Base-by-base conservation (phyloP, 1,140 invertebrate species). In the Drosophila prosaltans region DNA sequence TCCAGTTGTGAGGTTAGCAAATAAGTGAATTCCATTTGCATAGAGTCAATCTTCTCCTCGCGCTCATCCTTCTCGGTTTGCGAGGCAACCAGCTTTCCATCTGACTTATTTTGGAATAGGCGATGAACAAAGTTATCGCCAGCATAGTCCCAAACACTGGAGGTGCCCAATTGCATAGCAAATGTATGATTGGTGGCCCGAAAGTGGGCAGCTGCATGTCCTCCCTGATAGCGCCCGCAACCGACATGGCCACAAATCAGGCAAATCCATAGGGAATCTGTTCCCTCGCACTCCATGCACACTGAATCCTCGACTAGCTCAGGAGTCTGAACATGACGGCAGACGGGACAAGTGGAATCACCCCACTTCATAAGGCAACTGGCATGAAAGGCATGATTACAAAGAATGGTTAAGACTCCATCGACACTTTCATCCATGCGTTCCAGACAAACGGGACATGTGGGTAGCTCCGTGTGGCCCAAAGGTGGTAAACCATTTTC, bases 401-500 rank as follows among this genome's bases (percentile, higher is more conserved):
- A 99, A 39, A 99, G 94, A 86, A 99, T 99, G 4, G 98, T 99
- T 64, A 99, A 93, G 74, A 99, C 96, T 2, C 98, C 98, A 93
- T 99, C 98, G 1, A 99, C 97, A 73, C 97, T 98, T 93, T 99
- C 98, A 93, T 99, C 98, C 98, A 98, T 99, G 81, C 98, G 95
- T 93, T 99, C 99, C 91, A 98, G 92, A 79, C 81, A 92, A n/a
- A 92, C 91, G 21, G 98, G 97, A 93, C 99, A 99, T 3, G 97
- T 98, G n/a, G 98, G 98, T 63, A 99, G 93, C 93, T 99, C 99
- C 0, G 98, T 98, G 79, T 98, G 96, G 1, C 96, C 95, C n/a
- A 94, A 92, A 0, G 95, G 94, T 0, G 96, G 95, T 28, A 94
- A 93, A n/a, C 94, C 94, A 55, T 95, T 94, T 21, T 95, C 94